Base-by-base conservation (phyloP, 2,113 vertebrate genomes). In the Prietella phreatophila region DNA sequence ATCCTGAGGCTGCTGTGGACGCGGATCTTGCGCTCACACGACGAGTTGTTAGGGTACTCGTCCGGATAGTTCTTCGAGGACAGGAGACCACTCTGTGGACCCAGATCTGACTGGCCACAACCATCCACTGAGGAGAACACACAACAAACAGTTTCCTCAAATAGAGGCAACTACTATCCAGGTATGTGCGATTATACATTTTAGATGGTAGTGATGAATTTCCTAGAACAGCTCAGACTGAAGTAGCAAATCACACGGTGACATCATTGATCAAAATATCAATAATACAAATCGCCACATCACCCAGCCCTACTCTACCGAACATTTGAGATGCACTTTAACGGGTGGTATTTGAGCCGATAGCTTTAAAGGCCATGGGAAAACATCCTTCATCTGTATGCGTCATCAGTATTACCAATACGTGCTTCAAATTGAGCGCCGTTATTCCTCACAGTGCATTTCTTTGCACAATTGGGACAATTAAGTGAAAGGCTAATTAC, bases 41-140 rank as follows among this genome's bases (percentile, higher is more conserved):
- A 80, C 4, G 96, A 96, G 86, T 96, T 93, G 89, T 97, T 97
- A 83, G 96, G 96, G 76, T 97, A 97, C 0, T 96, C 96, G 73
- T 94, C 93, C 33, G 96, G 97, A 90, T 97, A 97, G 92, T 97
- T 96, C 89, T 94, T 96, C 30, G 96, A 97, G 60, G 95, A 93
- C 81, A 97, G 78, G 0, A 96, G 96, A 55, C 97, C 97, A 8
- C 97, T 97, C 87, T 96, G 95, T 81, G 94, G 94, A 56, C 96
- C 95, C 88, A 95, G 93, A 86, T 96, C 93, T 8, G 91, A 91
- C 88, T 96, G 95, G 11, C 96, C 96, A 92, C 96, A 97, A 85
- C 96, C 96, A 79, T 97, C 94, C 85, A 94, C 97, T 96, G 89
- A 75, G 73, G 71, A 56, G n/a, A 22, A 79, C 10, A 47, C 30